Evolutionary conservation across 2,113 vertebrate species (phyloP).

Genomic region (Heterocephalus glaber): DNA sequence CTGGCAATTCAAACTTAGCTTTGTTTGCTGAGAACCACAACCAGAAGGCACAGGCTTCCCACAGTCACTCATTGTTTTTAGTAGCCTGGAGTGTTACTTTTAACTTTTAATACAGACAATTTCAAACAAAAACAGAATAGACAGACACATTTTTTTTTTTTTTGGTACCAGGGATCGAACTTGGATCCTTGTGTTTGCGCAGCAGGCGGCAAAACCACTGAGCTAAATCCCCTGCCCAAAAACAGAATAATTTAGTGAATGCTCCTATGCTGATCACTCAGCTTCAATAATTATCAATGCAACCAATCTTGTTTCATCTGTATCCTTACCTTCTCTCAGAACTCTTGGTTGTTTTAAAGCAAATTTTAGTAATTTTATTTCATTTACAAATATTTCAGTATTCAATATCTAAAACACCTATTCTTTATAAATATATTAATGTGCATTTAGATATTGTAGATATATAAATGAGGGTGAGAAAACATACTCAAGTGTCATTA

Average conservation of each 20-base stretch:
- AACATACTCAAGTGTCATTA: not conserved
- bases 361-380: slow-evolving; percentile 13
- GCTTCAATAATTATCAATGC: not conserved
- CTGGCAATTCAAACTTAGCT: not conserved
- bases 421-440: not conserved
- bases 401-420: not conserved
- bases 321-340: not conserved
- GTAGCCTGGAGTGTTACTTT: not conserved
- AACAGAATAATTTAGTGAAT: not conserved
- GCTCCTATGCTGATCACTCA: not conserved
- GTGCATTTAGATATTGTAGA: not conserved
- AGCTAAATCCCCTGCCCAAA: too few species aligned
- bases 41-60: not conserved
- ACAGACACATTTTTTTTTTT: too few species aligned
- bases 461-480: not conserved
- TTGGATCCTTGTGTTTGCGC: too few species aligned
- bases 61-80: not conserved
- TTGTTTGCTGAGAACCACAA: not conserved
- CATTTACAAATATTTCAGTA: slow-evolving; percentile 30
- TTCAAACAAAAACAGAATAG: slow-evolving; percentile 21
- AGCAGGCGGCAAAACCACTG: too few species aligned
- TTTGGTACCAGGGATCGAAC: too few species aligned
- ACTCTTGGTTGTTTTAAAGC: not conserved
- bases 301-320: not conserved
- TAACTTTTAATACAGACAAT: not conserved